Evolutionary conservation across 2,797 vertebrate genomes (phyloP), one percentile per base, ranked within the genome.

Genomic region (Lacerta viridis): DNA sequence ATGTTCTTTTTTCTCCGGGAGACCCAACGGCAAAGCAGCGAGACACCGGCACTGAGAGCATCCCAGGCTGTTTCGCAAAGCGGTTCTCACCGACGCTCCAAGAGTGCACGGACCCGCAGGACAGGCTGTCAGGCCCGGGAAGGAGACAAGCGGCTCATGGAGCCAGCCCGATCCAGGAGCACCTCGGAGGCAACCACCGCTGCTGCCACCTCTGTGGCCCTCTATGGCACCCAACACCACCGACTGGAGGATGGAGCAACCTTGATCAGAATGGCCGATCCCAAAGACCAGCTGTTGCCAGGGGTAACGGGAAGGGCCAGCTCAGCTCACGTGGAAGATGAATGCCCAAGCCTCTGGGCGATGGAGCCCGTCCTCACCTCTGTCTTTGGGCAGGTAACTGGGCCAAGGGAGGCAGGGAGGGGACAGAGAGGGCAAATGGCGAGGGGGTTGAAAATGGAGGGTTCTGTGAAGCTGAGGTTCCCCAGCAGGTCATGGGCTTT

Each of bases 1-100:
- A 95, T 94, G 94, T 95, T 95, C 84, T 90, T 94, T 9, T 83
- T 94, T 3, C 91, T 95, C 83, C 94, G 88, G 0, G 87, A 90
- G 71, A 55, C 93, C 0, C 93, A 83, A 69, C 86, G 82, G 36
- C 33, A 41, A 66, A 90, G 83, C 4, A 1, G 41, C 0, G n/a
- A 86, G 59, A 36, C 84, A 59, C 41, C 91, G 0, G 5, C 1
- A 0, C 1, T 91, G 55, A 59, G 39, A 29, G 15, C 36, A 4
- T 43, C 80, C 29, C 33, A 1, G 2, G 33, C 36, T 3, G 0
- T 10, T 33, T 76, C 27, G 41, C 29, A 4, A 81, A 66, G 55
- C 1, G 1, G 0, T 11, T 75, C 84, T 33, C 41, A 77, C 8
- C 71, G 25, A 41, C 15, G n/a, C 15, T 36, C 59, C 1, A 25